These are phyloP conservation scores for Zelostemma sp. DNA, from an alignment of 1,140 invertebrate genomes.

Conservation along the genomic window DNA sequence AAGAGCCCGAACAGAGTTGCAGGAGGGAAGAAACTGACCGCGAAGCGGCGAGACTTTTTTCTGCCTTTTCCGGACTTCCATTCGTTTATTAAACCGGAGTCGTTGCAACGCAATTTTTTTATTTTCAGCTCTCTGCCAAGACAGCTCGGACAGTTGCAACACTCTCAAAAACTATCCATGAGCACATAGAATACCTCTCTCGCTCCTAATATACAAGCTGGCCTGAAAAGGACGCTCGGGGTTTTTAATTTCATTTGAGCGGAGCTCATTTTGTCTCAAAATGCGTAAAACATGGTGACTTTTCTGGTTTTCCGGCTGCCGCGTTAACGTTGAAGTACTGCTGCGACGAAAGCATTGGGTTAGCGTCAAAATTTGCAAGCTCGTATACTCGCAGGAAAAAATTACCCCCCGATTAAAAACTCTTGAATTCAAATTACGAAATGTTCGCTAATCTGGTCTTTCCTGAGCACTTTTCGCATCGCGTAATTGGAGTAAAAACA, in stretches of 20 bases:
- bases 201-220: too few species aligned
- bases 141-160: conserved; percentile 20
- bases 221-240: conserved; percentile 13
- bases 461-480: too few species aligned
- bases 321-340: conserved; percentile 17
- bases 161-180: conserved; percentile 24
- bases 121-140: conserved; percentile 20
- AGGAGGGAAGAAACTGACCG: conserved; percentile 49
- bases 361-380: too few species aligned
- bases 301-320: conserved; percentile 25
- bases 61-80: conserved; percentile 37
- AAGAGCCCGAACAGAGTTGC: conserved; percentile 20
- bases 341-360: background rate
- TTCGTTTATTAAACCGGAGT: conserved; percentile 54
- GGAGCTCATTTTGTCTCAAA: conserved; percentile 26
- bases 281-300: conserved; percentile 21
- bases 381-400: too few species aligned
- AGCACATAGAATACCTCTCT: conserved; percentile 24
- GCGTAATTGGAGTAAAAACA: too few species aligned
- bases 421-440: too few species aligned
- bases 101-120: conserved; percentile 29
- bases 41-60: conserved; percentile 50
- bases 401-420: too few species aligned
- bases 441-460: too few species aligned
- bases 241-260: conserved; percentile 25